Conservation (phyloP, 2,888 invertebrate genomes). For the Galerucella nymphaeae region DNA sequence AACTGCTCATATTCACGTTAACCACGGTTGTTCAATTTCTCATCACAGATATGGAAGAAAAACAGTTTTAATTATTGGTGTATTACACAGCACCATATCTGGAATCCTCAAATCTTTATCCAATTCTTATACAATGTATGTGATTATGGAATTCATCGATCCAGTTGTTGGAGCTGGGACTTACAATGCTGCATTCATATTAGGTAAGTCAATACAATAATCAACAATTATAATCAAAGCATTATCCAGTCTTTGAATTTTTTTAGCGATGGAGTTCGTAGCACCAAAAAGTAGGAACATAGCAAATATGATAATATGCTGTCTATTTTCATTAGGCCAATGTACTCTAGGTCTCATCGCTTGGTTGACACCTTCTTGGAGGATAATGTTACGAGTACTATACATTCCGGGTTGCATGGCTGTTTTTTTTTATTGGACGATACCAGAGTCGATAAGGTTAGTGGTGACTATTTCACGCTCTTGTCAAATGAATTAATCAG, state of each 20-base stretch:
- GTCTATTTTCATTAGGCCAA: conserved; percentile 75
- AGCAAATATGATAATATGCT: conserved; percentile 74
- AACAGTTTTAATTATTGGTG: conserved; percentile 68
- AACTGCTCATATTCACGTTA: too few relatives aligned
- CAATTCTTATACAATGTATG: conserved; percentile 74
- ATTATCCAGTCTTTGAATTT: not conserved
- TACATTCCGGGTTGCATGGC: conserved; percentile 77
- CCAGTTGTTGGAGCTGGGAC: conserved; percentile 75
- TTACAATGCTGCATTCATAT: conserved; percentile 76
- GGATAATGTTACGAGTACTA: conserved; percentile 69
- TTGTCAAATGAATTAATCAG: too few relatives aligned
- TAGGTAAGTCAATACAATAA: conserved; percentile 65
- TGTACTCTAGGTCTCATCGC: conserved; percentile 73
- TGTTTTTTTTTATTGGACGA: conserved; percentile 72
- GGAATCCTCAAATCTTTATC: conserved; percentile 77
- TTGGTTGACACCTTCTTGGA: conserved; percentile 74
- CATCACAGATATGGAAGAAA: conserved; percentile 70
- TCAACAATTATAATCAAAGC: too few relatives aligned
- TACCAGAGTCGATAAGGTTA: conserved; percentile 70
- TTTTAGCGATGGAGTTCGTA: conserved; percentile 76
- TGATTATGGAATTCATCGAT: conserved; percentile 76
- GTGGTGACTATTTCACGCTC: not conserved
- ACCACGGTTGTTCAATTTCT: too few relatives aligned
- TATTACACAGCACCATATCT: conserved; percentile 71
- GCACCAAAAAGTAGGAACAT: conserved; percentile 76